phyloP scores from a whole-genome alignment of 2,797 vertebrate species.

The Denticeps clupeoides region DNA sequence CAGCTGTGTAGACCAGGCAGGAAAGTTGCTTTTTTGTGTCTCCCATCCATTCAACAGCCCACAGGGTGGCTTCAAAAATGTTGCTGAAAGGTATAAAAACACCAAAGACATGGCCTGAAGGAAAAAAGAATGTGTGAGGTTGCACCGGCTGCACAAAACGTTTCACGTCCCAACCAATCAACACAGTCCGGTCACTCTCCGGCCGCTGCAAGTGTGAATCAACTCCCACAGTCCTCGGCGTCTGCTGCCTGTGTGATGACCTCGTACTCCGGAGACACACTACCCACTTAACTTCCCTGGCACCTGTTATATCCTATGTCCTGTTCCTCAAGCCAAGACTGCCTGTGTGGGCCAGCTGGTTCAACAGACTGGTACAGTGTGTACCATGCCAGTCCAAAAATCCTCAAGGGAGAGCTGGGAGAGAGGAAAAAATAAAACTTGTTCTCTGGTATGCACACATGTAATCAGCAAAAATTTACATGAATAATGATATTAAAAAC shows the following conservation, averaged over 20 bases:
- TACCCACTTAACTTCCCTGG: neutral
- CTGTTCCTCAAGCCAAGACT: slow-evolving; percentile 3
- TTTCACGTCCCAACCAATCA: no score
- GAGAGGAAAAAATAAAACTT: neutral
- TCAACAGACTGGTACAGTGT: slow-evolving; percentile 21
- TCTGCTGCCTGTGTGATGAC: slow-evolving; percentile 7
- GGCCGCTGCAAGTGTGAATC: slow-evolving; percentile 3
- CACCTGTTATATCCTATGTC: slow-evolving; percentile 9
- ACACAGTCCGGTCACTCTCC: no score
- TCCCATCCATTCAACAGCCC: no score
- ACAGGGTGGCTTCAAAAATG: no score
- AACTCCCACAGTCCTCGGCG: neutral
- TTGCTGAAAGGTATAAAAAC: no score
- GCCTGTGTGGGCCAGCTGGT: slow-evolving; percentile 21
- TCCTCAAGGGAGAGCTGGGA: no score
- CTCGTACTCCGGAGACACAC: neutral
- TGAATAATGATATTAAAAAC: no score
- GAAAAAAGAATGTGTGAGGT: no score
- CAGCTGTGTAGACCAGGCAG: neutral
- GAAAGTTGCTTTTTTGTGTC: neutral
- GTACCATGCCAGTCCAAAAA: neutral
- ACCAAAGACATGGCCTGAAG: no score
- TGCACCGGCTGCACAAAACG: no score
- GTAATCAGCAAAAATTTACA: neutral
- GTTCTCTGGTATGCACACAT: neutral